phyloP scores from a whole-genome alignment of 2,797 vertebrate species.

The Poecilia picta region DNA sequence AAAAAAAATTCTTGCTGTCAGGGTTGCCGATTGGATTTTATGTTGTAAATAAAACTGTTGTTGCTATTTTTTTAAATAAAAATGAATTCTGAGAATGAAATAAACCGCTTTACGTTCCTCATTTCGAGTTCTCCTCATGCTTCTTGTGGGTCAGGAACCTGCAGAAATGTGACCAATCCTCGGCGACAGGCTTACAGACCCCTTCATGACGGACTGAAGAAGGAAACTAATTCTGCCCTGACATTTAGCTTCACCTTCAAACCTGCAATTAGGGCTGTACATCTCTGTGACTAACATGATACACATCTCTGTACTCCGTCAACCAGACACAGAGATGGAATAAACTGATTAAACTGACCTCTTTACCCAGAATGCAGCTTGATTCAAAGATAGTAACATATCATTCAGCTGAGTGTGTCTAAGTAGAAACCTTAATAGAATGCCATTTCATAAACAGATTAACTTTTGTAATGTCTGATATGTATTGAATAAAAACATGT shows the following conservation, averaged over 20 bases:
- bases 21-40: too few relatives aligned
- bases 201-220: neutral
- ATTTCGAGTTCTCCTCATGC: neutral
- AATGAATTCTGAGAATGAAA: too few relatives aligned
- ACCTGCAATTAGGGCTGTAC: neutral
- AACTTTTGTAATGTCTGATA: neutral
- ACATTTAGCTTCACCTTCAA: neutral
- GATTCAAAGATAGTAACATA: neutral
- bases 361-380: neutral
- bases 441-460: neutral
- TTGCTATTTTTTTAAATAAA: too few relatives aligned
- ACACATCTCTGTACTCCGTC: neutral
- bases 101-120: neutral
- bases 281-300: neutral
- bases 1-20: too few relatives aligned
- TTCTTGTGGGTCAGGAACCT: neutral
- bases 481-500: neutral
- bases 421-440: neutral
- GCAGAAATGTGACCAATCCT: neutral
- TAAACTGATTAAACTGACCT: neutral
- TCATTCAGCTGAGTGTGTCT: neutral
- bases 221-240: neutral
- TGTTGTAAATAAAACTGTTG: too few relatives aligned
- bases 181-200: neutral
- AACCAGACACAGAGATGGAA: neutral